Evolutionary conservation across 2,888 invertebrate species (phyloP).

Genomic region (Sarcophaga variegata): DNA sequence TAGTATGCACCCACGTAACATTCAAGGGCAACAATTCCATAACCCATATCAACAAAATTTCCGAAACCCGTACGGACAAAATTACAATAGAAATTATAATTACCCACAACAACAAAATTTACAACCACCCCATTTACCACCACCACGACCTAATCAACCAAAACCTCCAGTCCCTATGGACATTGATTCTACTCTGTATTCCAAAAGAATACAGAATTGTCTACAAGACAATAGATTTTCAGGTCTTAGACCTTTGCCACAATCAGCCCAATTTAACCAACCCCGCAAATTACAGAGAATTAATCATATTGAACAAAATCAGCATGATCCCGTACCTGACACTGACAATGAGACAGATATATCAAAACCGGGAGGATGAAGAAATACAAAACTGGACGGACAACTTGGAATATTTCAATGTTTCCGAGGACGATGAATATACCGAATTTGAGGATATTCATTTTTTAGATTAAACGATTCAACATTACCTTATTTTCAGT

Average conservation of each 20-base stretch:
- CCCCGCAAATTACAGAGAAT: slow-evolving; percentile 5
- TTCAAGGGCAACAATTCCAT: no score
- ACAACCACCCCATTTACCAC: no score
- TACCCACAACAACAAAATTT: neutral
- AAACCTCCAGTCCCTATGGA: no score
- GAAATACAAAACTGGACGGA: neutral
- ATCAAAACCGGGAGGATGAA: neutral
- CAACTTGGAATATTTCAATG: slow-evolving; percentile 1
- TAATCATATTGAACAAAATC: slow-evolving; percentile 6
- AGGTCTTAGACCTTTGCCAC: neutral
- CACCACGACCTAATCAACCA: no score
- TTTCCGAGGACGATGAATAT: neutral
- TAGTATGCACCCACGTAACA: no score
- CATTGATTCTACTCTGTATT: no score
- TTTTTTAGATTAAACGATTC: no score
- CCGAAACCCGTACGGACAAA: no score
- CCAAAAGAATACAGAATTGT: no score
- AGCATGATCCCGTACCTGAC: neutral
- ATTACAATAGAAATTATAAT: neutral
- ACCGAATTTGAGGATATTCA: slow-evolving; percentile 13
- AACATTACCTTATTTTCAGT: slow-evolving; percentile 27
- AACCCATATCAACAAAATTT: no score
- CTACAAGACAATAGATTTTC: no score
- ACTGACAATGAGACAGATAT: neutral
- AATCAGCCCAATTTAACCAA: neutral